Evolutionary conservation across 2,797 vertebrate species (phyloP).

Genomic region (Urocyon cinereoargenteus): DNA sequence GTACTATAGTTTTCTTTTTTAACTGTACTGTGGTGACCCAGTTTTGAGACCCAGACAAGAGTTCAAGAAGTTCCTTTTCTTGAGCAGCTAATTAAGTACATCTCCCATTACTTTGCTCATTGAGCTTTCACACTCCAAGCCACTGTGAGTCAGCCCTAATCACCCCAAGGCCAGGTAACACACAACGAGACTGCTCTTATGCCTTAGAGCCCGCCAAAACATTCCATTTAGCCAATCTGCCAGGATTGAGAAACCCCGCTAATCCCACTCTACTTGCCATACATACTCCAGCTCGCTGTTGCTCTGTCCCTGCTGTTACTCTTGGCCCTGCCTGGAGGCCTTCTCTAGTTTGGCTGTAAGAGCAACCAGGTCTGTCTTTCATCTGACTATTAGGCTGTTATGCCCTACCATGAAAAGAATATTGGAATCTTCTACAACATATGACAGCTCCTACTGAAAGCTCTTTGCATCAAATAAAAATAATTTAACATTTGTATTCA

Average conservation of each 20-base stretch:
- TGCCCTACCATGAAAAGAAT: background rate
- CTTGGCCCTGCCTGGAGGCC: background rate
- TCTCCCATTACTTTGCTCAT: fast-evolving
- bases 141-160: background rate
- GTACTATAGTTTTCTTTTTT: background rate
- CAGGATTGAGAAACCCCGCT: background rate
- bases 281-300: background rate
- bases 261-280: background rate
- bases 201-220: background rate
- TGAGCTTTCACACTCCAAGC: background rate
- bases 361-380: background rate
- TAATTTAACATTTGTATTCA: background rate
- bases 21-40: background rate
- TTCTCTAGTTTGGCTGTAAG: background rate
- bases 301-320: too few relatives aligned
- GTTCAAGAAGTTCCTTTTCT: background rate
- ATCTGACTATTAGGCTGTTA: background rate
- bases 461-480: background rate
- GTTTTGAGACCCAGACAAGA: background rate
- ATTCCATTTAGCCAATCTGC: background rate
- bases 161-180: background rate
- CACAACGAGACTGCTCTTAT: background rate
- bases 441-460: background rate
- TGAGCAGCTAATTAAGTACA: background rate
- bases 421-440: background rate